Evolutionary conservation across 92 coral and sea anemone species (phyloP), one percentile per base, ranked within the genome.

Genomic region (Galaxea fascicularis): DNA sequence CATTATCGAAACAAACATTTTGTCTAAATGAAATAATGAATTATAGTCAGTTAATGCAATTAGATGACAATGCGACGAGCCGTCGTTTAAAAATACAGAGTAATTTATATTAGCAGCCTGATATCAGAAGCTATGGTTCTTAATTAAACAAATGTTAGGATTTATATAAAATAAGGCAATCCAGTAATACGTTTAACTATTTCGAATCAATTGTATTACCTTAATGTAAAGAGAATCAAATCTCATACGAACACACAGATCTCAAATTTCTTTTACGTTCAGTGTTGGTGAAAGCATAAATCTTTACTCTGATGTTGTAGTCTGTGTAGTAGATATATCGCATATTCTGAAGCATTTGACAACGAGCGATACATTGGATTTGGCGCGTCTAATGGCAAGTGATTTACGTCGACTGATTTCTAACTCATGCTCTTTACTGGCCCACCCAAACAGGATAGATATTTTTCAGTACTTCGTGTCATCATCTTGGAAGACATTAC

Each of bases 141-240:
- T 21, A 8, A 46, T 62, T 21, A 8, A 46, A 26, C 60, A 65
- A 60, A 79, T 79, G 84, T 30, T 65, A 82, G 44, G 75, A 82
- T 70, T 82, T 82, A 82, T 67, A 79, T 79, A 22, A 79, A 56
- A 29, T 66, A 57, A 49, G 30, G 49, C 73, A 49, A 49, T 80
- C 85, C 68, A n/a, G n/a, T n/a, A 82, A 70, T 11, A 69, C 60
- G 70, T 82, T 82, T 70, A 82, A 70, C 57, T 81, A 52, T 82
- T 53, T 76, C 44, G 27, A 71, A 54, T 15, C 46, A 49, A 15
- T 78, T 46, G 12, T 21, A 65, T 62, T 41, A 20, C 46, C 24
- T 64, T 10, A 49, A 49, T 8, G 47, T 22, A 35, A 25, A 31
- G 58, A 60, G 49, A 44, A 53, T 52, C 68, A 3, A 58, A 75